phyloP scores from a whole-genome alignment of 2,113 vertebrate genomes.

The Noturus placidus region DNA sequence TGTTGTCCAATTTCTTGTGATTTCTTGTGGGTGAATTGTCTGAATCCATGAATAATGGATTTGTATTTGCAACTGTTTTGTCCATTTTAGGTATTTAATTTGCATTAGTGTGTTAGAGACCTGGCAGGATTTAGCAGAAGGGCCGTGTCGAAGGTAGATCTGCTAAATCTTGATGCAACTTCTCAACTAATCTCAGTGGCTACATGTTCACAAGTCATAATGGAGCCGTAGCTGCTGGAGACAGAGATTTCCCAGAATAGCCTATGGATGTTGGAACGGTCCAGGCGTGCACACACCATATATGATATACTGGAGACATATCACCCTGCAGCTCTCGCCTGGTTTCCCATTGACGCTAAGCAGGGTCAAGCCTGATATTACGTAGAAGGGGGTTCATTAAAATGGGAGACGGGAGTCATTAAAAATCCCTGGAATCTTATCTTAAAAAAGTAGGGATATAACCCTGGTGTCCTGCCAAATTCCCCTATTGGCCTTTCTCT shows the following conservation, averaged over 20 bases:
- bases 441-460: too few relatives aligned
- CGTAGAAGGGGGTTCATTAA: too few relatives aligned
- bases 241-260: not conserved
- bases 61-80: not conserved
- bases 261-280: not conserved
- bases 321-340: too few relatives aligned
- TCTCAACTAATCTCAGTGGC: not conserved
- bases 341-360: too few relatives aligned
- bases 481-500: too few relatives aligned
- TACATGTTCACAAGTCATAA: not conserved
- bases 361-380: too few relatives aligned
- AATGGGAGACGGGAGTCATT: too few relatives aligned
- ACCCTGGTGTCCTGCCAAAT: too few relatives aligned
- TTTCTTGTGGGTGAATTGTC: not conserved
- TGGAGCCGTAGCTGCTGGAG: not conserved
- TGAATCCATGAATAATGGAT: not conserved
- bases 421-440: too few relatives aligned
- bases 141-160: not conserved
- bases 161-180: not conserved
- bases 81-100: not conserved
- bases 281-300: constrained; percentile 10
- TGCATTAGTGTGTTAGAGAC: not conserved
- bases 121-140: not conserved
- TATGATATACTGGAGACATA: too few relatives aligned
- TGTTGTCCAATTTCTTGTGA: not conserved